Percentiles rank a stretch among this genome's conserved stretches.
phyloP scores from a whole-genome alignment of 2,113 vertebrate genomes.

The Leuciscus idus region DNA sequence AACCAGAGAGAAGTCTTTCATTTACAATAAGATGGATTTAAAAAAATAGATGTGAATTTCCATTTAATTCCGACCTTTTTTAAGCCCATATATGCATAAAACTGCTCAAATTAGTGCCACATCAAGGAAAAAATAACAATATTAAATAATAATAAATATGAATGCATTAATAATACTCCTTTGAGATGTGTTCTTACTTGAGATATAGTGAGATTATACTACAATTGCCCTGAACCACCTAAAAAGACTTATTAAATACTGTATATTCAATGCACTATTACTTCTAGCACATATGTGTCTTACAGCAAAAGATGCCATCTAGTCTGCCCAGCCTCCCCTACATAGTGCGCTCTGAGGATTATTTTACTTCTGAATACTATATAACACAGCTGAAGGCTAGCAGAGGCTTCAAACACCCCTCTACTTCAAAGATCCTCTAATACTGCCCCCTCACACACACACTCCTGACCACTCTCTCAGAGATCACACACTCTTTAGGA shows the following conservation, averaged over 20 bases:
- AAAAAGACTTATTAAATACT: not conserved
- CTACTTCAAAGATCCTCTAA: conserved; percentile 39
- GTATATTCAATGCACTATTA: not conserved
- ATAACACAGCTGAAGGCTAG: conserved; percentile 13
- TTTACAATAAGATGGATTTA: too few species aligned
- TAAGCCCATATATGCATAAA: too few species aligned
- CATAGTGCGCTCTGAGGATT: not conserved
- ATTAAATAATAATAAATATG: not conserved
- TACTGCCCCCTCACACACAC: conserved; percentile 4
- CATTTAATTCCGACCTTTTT: too few species aligned
- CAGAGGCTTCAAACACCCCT: conserved; percentile 10
- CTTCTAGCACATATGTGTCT: not conserved
- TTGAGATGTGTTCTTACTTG: too few species aligned
- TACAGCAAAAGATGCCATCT: not conserved
- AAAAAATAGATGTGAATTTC: too few species aligned
- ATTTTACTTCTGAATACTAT: conserved; percentile 8
- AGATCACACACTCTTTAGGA: conserved; percentile 34
- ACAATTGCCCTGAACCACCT: not conserved
- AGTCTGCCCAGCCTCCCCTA: not conserved
- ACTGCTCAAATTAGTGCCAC: not conserved
- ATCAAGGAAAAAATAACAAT: not conserved
- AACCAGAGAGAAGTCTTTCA: too few species aligned
- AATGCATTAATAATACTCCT: not conserved
- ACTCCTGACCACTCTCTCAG: conserved; percentile 10
- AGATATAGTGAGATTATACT: not conserved